Evolutionary conservation across 2,113 vertebrate genomes (phyloP).

Genomic region (Chrysochloris asiatica): DNA sequence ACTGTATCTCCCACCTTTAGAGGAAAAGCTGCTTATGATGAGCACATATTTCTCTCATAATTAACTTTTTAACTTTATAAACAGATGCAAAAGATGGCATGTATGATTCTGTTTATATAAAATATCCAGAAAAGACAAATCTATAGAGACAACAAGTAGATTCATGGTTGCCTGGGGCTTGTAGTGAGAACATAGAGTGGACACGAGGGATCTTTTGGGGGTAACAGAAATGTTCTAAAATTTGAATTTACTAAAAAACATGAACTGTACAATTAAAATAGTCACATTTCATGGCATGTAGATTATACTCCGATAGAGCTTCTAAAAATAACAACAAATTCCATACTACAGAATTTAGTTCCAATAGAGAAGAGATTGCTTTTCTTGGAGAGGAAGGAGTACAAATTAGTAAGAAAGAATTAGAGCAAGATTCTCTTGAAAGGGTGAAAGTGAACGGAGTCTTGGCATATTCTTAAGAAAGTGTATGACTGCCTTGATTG

Average conservation of each 20-base stretch:
- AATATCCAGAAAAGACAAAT: too few species aligned
- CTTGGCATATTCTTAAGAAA: not conserved
- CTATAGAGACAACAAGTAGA: not conserved
- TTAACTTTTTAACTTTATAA: not conserved
- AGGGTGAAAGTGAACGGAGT: not conserved
- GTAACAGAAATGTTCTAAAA: not conserved
- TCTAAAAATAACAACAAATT: not conserved
- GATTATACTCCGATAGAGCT: not conserved
- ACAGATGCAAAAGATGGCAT: not conserved
- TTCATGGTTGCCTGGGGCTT: too few species aligned
- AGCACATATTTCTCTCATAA: accelerated
- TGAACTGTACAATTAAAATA: not conserved
- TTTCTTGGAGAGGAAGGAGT: not conserved
- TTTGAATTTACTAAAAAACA: not conserved
- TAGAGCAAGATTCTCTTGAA: not conserved
- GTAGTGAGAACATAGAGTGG: not conserved
- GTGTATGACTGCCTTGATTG: not conserved
- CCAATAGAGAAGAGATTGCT: too few species aligned
- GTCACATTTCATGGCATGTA: not conserved
- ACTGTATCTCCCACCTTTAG: too few species aligned
- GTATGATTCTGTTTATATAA: too few species aligned
- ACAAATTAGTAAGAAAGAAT: not conserved
- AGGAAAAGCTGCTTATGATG: too few species aligned
- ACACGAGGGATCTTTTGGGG: not conserved
- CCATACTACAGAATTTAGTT: too few species aligned